Conservation (phyloP, 2,113 vertebrate genomes). For the Puffinus mauretanicus region DNA sequence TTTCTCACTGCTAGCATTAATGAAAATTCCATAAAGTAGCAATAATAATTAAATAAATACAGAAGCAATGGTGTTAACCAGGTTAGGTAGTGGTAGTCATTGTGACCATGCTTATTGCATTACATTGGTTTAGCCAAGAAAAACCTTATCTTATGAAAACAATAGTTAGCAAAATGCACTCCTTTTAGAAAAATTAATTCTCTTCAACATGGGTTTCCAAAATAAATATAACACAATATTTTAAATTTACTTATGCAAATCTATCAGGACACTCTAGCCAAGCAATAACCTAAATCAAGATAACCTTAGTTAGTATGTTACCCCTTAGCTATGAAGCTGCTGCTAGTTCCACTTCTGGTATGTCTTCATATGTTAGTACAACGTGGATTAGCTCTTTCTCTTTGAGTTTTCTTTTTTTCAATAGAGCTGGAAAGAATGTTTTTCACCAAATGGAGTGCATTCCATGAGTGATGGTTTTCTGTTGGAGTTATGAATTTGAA, state of each 20-base stretch:
- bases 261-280: neutral
- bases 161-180: neutral
- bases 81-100: neutral
- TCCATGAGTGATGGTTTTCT: conserved; percentile 37
- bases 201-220: neutral
- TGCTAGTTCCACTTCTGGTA: neutral
- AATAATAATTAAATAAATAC: conserved; percentile 36
- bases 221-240: conserved; percentile 25
- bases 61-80: neutral
- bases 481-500: conserved; percentile 32
- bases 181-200: neutral
- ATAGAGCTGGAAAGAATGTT: neutral
- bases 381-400: neutral
- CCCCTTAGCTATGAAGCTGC: neutral
- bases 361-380: neutral
- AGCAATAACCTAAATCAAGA: neutral
- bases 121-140: conserved; percentile 32
- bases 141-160: conserved; percentile 31
- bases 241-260: conserved; percentile 30
- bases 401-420: neutral
- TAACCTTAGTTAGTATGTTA: neutral
- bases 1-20: neutral
- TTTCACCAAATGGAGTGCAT: conserved; percentile 6
- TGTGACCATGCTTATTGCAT: neutral
- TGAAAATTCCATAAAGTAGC: neutral